Evolutionary conservation across 2,888 invertebrate genomes (phyloP).

Genomic region (Neocrepidodera transversa): DNA sequence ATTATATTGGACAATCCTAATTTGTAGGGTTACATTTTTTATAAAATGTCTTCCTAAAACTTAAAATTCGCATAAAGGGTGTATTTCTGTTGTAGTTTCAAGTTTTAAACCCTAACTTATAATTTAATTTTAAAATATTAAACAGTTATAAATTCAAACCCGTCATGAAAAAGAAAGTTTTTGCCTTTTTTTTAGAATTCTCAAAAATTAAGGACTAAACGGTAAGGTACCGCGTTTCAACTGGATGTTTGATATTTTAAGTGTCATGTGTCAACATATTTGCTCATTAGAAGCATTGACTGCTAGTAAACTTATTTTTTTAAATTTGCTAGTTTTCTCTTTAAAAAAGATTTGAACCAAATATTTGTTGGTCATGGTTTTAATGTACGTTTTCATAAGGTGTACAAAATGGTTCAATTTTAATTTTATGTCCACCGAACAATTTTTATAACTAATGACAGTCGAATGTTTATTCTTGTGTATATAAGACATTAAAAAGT

Average conservation of each 20-base stretch:
- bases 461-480: slow-evolving; percentile 26
- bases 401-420: too few relatives aligned
- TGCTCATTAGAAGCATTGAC: slow-evolving; percentile 15
- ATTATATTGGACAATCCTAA: too few relatives aligned
- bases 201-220: not conserved
- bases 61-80: too few relatives aligned
- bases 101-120: too few relatives aligned
- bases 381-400: too few relatives aligned
- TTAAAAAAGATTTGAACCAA: slow-evolving; percentile 12
- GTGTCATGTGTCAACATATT: not conserved
- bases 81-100: too few relatives aligned
- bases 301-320: not conserved
- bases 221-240: not conserved
- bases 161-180: not conserved
- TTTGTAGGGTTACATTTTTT: too few relatives aligned
- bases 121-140: too few relatives aligned
- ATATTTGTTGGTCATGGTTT: not conserved
- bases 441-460: slow-evolving; percentile 19
- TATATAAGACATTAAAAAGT: slow-evolving; percentile 22
- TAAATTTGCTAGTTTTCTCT: not conserved
- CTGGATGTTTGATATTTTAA: slow-evolving; percentile 5
- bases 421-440: slow-evolving; percentile 27
- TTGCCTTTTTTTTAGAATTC: not conserved
- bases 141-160: too few relatives aligned
- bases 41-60: too few relatives aligned